Evolutionary conservation across 2,888 invertebrate species (phyloP).

Genomic region (Galerucella calmariensis): DNA sequence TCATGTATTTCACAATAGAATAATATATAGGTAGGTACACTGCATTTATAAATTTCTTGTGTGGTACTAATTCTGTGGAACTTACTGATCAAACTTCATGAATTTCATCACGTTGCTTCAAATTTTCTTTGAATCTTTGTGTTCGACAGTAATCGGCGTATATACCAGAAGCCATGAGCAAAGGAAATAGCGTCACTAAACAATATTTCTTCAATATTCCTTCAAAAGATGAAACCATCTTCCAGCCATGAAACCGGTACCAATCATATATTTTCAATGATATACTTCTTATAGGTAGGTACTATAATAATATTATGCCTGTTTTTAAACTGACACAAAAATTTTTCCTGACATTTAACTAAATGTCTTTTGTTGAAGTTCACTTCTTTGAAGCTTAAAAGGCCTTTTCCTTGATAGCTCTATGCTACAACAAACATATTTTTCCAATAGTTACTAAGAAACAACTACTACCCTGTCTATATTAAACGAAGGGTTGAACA

Average conservation of each 20-base stretch:
- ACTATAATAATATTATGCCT: no score
- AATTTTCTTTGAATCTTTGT: slow-evolving; percentile 3
- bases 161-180: not conserved
- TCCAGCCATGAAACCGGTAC: not conserved
- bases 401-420: not conserved
- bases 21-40: not conserved
- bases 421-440: not conserved
- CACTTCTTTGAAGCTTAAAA: not conserved
- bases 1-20: no score
- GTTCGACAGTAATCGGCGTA: slow-evolving; percentile 9
- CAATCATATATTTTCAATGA: no score
- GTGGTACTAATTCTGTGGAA: no score
- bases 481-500: no score
- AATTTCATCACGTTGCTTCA: not conserved
- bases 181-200: not conserved
- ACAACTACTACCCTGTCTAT: no score
- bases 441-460: not conserved
- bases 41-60: not conserved
- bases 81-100: not conserved
- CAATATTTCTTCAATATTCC: not conserved
- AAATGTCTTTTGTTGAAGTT: not conserved
- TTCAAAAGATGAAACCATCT: not conserved
- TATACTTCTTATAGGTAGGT: no score
- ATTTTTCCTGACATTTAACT: not conserved
- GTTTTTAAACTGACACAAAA: not conserved